A percentile compares a stretch with the other conserved stretches of the same genome.
Evolutionary conservation across 2,797 vertebrate species (phyloP).

Genomic region (Onychomys arenicola): DNA sequence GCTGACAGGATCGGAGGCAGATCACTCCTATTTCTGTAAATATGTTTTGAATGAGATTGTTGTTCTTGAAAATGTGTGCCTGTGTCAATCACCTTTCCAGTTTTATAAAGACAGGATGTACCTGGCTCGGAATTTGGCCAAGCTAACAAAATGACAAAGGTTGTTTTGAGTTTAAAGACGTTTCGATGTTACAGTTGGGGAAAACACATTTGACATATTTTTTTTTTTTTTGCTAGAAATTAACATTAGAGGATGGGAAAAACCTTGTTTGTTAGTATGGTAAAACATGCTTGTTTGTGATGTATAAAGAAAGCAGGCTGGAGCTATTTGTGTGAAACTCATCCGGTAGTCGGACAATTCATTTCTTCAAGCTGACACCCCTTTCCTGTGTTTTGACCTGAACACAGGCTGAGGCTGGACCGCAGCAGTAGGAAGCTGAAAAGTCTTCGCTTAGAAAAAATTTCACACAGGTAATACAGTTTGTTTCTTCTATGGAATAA

Average conservation of each 20-base stretch:
- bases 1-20: neutral
- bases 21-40: neutral
- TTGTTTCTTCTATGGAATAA: slow-evolving; percentile 56
- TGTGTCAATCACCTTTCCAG: neutral
- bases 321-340: neutral
- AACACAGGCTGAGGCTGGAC: neutral
- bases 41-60: neutral
- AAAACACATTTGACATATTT: neutral
- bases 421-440: neutral
- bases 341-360: neutral
- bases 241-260: neutral
- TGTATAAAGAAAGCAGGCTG: neutral
- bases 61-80: neutral
- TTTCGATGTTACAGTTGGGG: neutral
- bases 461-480: slow-evolving; percentile 23
- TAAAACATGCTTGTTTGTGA: neutral
- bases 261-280: neutral
- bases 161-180: neutral
- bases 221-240: neutral
- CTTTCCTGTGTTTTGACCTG: neutral
- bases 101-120: neutral
- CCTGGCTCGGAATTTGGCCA: neutral
- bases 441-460: slow-evolving; percentile 34
- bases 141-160: neutral
- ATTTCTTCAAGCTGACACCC: neutral